These are phyloP conservation scores for Ariopsis seemanni DNA, from an alignment of 2,113 vertebrate genomes.

Conservation along the genomic window DNA sequence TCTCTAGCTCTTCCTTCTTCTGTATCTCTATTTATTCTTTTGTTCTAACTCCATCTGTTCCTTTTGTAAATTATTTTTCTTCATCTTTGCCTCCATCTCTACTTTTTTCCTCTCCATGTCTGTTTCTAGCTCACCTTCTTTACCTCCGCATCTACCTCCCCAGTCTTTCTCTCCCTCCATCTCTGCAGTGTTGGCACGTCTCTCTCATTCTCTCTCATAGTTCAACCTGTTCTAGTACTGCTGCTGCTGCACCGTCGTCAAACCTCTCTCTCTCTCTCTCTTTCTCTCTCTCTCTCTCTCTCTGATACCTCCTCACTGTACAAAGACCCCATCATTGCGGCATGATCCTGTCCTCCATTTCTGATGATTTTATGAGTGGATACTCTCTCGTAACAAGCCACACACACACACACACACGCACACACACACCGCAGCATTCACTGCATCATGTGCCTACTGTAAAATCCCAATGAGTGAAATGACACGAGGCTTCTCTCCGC, in stretches of 20 bases:
- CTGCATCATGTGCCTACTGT: slow-evolving; percentile 7
- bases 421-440: not conserved
- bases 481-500: not conserved
- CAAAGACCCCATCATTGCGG: slow-evolving; percentile 36
- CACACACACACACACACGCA: slow-evolving; percentile 3
- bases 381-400: not conserved
- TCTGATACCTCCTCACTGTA: not conserved
- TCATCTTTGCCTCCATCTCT: not conserved
- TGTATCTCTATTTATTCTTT: not conserved
- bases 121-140: not conserved
- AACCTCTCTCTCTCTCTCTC: slow-evolving; percentile 13
- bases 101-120: not conserved
- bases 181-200: slow-evolving; percentile 45
- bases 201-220: not conserved
- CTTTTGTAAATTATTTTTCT: not conserved
- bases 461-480: slow-evolving; percentile 19
- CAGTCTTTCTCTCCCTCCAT: not conserved
- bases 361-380: slow-evolving; percentile 27
- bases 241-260: slow-evolving; percentile 32
- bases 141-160: not conserved
- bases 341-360: slow-evolving; percentile 36
- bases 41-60: not conserved
- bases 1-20: not conserved
- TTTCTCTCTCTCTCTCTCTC: slow-evolving; percentile 35
- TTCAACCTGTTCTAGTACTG: slow-evolving; percentile 32